Evolutionary conservation across 1,140 invertebrate genomes (phyloP).

Genomic region (Berghia stephanieae): DNA sequence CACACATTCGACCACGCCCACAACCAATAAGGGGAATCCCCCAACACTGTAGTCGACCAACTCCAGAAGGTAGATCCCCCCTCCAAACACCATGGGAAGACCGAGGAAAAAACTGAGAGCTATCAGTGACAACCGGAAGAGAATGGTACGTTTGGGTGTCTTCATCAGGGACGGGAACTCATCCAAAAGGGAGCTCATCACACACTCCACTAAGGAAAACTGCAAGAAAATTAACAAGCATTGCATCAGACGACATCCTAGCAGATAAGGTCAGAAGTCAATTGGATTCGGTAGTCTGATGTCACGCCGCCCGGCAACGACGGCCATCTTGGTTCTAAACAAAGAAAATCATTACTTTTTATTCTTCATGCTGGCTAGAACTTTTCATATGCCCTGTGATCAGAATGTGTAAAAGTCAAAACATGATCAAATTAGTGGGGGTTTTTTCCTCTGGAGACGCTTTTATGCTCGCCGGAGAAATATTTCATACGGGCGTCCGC

Average conservation of each 20-base stretch:
- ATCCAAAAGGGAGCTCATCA: slow-evolving; percentile 60
- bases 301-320: too few relatives aligned
- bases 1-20: slow-evolving; percentile 78
- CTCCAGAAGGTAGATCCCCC: slow-evolving; percentile 85
- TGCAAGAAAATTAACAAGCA: slow-evolving; percentile 36
- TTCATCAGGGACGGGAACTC: slow-evolving; percentile 47
- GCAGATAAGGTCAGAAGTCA: background rate
- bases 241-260: background rate
- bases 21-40: slow-evolving; percentile 84
- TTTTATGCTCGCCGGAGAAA: too few relatives aligned
- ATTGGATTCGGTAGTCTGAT: too few relatives aligned
- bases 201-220: slow-evolving; percentile 64
- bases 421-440: too few relatives aligned
- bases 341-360: too few relatives aligned
- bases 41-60: slow-evolving; percentile 87
- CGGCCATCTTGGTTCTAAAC: too few relatives aligned
- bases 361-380: too few relatives aligned
- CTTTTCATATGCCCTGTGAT: too few relatives aligned
- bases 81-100: slow-evolving; percentile 77
- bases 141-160: slow-evolving; percentile 41
- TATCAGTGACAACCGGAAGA: slow-evolving; percentile 49
- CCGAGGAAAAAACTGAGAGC: slow-evolving; percentile 74
- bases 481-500: too few relatives aligned
- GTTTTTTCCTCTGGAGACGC: too few relatives aligned
- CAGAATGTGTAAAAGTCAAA: too few relatives aligned